Evolutionary conservation across 2,113 vertebrate species (phyloP).

Genomic region (Scomber colias): DNA sequence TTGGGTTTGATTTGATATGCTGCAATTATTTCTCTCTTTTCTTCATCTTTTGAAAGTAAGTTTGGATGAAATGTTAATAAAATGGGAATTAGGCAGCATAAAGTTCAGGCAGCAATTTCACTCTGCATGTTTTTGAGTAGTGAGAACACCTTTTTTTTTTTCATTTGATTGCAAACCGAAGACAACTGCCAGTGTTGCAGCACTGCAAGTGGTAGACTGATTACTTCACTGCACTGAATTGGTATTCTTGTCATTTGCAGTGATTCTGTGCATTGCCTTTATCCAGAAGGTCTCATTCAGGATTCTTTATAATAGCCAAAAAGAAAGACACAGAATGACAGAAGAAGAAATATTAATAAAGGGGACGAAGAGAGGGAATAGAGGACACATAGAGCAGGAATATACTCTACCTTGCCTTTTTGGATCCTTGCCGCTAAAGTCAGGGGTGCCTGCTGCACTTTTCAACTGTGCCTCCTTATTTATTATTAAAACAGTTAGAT

Average conservation of each 20-base stretch:
- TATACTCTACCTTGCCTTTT: constrained; percentile 64
- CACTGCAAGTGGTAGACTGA: constrained; percentile 4
- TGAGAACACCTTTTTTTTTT: neutral
- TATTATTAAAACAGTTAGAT: constrained; percentile 78
- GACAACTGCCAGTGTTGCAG: neutral
- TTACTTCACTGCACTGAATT: neutral
- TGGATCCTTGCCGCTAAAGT: constrained; percentile 44
- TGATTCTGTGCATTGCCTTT: constrained; percentile 19
- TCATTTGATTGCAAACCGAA: constrained; percentile 1
- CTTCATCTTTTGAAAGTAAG: too few species aligned
- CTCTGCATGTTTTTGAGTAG: neutral
- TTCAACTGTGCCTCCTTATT: constrained; percentile 70
- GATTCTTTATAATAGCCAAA: constrained; percentile 21
- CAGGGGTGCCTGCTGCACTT: constrained; percentile 59
- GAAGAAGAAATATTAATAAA: constrained; percentile 46
- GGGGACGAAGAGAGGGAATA: constrained; percentile 10
- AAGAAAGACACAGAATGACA: constrained; percentile 25
- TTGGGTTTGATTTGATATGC: too few species aligned
- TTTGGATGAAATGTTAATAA: too few species aligned
- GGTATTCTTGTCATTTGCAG: constrained; percentile 8
- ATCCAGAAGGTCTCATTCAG: constrained; percentile 8
- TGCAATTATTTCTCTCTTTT: too few species aligned
- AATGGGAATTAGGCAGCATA: neutral
- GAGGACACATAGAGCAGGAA: constrained; percentile 39
- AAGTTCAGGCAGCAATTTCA: neutral